A percentile compares a stretch with the other conserved stretches of the same genome.
Conservation (phyloP, 2,113 vertebrate genomes). For the Heliornis fulica region DNA sequence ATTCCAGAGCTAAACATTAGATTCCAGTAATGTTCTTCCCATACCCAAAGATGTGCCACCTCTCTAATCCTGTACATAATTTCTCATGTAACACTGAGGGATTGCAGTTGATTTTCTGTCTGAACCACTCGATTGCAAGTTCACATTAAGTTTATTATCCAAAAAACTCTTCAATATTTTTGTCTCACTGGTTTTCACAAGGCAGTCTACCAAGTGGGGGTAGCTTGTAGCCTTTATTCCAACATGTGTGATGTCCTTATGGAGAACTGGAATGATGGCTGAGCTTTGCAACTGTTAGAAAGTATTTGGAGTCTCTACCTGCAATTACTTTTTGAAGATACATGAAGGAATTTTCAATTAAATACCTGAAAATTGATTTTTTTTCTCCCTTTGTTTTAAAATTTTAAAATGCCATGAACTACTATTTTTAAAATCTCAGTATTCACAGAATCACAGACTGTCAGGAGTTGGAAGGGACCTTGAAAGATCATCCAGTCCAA, state of each 20-base stretch:
- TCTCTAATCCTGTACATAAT: not conserved
- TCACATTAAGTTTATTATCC: not conserved
- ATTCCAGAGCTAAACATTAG: not conserved
- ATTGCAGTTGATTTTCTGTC: not conserved
- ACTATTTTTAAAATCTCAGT: not conserved
- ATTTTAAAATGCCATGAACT: not conserved
- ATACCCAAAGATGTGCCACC: not conserved
- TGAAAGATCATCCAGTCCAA: no score
- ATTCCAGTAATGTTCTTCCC: not conserved
- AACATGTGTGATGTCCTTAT: not conserved
- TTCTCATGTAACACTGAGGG: not conserved
- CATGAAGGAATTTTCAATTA: not conserved
- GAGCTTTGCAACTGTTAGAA: not conserved
- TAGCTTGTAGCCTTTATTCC: not conserved
- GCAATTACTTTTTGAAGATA: not conserved
- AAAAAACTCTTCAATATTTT: not conserved
- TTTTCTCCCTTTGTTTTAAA: not conserved
- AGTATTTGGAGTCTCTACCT: not conserved
- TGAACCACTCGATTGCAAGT: not conserved
- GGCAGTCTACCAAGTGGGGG: not conserved
- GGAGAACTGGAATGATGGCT: not conserved
- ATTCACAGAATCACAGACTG: no score
- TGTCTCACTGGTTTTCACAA: not conserved
- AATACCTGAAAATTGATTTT: not conserved
- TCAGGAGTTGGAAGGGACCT: no score